A percentile compares a stretch with the other conserved stretches of the same genome.
phyloP scores from a whole-genome alignment of 2,113 vertebrate genomes.

The Caranx ignobilis region DNA sequence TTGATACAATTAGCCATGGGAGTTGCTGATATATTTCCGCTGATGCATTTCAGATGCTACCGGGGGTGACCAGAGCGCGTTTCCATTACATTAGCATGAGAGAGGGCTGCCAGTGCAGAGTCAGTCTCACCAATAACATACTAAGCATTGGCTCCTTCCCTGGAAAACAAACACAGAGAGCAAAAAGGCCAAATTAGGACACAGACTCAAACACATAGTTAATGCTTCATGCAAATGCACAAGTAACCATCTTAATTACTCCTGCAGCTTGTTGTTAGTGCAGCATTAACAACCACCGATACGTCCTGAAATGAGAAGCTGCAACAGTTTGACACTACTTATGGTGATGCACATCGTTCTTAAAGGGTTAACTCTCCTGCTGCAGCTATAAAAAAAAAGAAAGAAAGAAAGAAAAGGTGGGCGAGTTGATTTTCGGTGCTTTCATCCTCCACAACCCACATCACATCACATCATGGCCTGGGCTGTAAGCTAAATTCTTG shows the following conservation, averaged over 20 bases:
- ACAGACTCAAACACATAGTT: conserved; percentile 4
- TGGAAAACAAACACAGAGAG: conserved; percentile 59
- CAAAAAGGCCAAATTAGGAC: conserved; percentile 38
- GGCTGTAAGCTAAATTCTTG: conserved; percentile 66
- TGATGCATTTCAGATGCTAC: conserved; percentile 72
- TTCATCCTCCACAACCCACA: conserved; percentile 66
- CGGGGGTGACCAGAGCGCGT: conserved; percentile 48
- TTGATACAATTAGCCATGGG: conserved; percentile 70
- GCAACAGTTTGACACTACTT: conserved; percentile 4
- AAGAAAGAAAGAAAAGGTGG: conserved; percentile 17
- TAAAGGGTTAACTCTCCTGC: not conserved
- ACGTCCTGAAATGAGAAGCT: no score
- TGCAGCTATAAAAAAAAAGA: no score
- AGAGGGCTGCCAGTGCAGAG: conserved; percentile 46
- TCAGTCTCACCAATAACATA: conserved; percentile 70
- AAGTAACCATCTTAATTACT: not conserved
- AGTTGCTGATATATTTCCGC: conserved; percentile 63
- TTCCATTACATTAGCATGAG: conserved; percentile 77
- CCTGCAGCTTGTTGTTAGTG: not conserved
- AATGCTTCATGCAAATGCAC: not conserved
- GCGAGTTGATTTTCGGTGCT: conserved; percentile 14
- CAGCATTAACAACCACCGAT: not conserved
- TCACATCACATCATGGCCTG: conserved; percentile 23
- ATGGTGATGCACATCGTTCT: not conserved
- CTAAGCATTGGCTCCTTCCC: conserved; percentile 49